Evolutionary conservation across 2,113 vertebrate species (phyloP), one percentile per base, ranked within the genome.

Genomic region (Mola mola): DNA sequence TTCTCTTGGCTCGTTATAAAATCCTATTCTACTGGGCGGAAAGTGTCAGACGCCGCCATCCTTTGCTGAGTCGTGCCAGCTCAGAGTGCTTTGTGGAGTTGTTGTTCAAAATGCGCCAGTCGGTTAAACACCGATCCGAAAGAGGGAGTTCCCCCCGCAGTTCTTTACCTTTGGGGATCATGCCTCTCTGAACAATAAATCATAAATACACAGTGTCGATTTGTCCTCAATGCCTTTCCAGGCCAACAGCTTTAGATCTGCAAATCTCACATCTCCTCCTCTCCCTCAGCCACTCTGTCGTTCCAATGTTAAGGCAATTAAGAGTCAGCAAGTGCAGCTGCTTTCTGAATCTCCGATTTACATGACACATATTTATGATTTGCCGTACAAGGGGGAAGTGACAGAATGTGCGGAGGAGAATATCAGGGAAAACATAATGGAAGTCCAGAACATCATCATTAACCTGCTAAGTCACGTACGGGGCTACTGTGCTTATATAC

Each of bases 191-290:
- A 82, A 60, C 63, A 71, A 68, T 72, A 75, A 76, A 64, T 72
- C 53, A 52, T 43, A 62, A 72, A 70, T 19, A 12, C 47, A 52
- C 28, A 29, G 9, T 29, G 51, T 50, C 46, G 56, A 71, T 68
- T 56, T 64, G 47, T 77, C 66, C 79, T 77, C 52, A 44, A 33
- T 58, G 53, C 57, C 34, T 58, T 73, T 78, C 74, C 63, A 78
- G 72, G 68, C 76, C 69, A 87, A 31, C 61, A 71, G 28, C 43
- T 77, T 74, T 62, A 75, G n/a, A 53, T 65, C 55, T 68, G 38
- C 77, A 81, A 38, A 60, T 66, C 15, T 75, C 61, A 36, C 43
- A 25, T 79, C 47, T 20, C 52, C 61, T 41, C 24, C 3, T 21
- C 41, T 48, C 60, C 31, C 59, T 58, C 49, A 43, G 17, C 52